Evolutionary conservation across 1,140 invertebrate genomes (phyloP), one percentile per base, ranked within the genome.

Genomic region (Cydia amplana): DNA sequence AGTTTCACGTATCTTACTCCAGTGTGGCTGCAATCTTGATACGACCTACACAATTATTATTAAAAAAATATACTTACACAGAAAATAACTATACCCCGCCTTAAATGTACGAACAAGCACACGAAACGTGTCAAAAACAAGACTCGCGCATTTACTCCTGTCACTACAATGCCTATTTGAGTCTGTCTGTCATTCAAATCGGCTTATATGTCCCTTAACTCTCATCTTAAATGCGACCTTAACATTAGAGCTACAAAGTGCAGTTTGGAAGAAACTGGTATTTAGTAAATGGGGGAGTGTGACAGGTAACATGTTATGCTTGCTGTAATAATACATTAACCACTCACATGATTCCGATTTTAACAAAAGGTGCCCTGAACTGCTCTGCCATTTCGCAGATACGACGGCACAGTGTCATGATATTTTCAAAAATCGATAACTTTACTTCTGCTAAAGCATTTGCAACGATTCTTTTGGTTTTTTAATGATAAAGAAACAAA

Each of bases 41-140:
- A 40, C 7, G 2, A 40, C 36, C 36, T 40, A 40, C 36, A 7
- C 5, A 6, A 0, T 32, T 32, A 32, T 6, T 36, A 1, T 36
- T 9, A 10, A 10, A 14, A 10, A 14, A 49, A 49, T 16, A 4
- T 49, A 5, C 16, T 14, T 49, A 49, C 46, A 16, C n/a, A 18
- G n/a, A 55, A 18, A 55, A 55, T 18, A 20, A n/a, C 46, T 49
- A n/a, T 16, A 49, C 14, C 46, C 0, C 16, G 6, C 51, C 51
- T 20, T 20, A 55, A 16, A 49, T 55, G 6, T 18, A n/a, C 18
- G 6, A 18, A 55, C 51, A 55, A 18, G 16, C 51, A 55, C 51
- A 55, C 51, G 51, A 20, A 55, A 55, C n/a, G 51, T 55, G 51
- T 55, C n/a, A 55, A 55, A 20, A 55, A 55, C 51, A 55, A 55